These are phyloP conservation scores for Colostygia pectinataria DNA, from an alignment of 2,888 invertebrate genomes.

Conservation along the genomic window DNA sequence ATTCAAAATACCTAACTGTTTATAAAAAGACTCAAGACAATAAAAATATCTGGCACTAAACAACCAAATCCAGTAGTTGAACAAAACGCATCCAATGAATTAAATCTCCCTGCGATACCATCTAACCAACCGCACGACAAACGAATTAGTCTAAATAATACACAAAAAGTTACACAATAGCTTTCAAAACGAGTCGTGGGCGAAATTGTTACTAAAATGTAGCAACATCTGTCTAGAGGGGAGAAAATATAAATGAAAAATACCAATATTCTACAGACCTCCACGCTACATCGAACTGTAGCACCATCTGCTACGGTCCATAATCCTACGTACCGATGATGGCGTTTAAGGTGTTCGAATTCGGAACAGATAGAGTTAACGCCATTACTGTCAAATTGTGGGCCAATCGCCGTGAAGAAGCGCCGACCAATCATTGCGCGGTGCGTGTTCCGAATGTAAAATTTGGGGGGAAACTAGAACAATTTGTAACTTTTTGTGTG, in stretches of 20 bases:
- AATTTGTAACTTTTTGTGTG: conserved; percentile 71
- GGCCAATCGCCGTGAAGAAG: conserved; percentile 70
- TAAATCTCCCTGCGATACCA: conserved; percentile 68
- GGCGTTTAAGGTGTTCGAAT: conserved; percentile 31
- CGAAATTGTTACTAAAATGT: conserved; percentile 81
- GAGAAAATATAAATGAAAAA: conserved; percentile 38
- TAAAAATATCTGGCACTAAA: conserved; percentile 20
- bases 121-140: conserved; percentile 80
- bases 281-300: conserved; percentile 28
- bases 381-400: conserved; percentile 81
- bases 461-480: conserved; percentile 72
- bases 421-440: conserved; percentile 65
- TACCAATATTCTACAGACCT: conserved; percentile 17
- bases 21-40: conserved; percentile 15
- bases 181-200: conserved; percentile 72
- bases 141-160: conserved; percentile 80
- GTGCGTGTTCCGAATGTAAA: conserved; percentile 75
- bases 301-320: fast-evolving
- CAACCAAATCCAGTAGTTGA: conserved; percentile 61
- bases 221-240: conserved; percentile 81
- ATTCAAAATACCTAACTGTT: not conserved
- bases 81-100: conserved; percentile 69
- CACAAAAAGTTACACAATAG: conserved; percentile 75
- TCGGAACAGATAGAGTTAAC: conserved; percentile 59
- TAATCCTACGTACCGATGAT: conserved; percentile 25